Evolutionary conservation across 2,113 vertebrate genomes (phyloP), one percentile per base, ranked within the genome.

Genomic region (Asarcornis scutulata): DNA sequence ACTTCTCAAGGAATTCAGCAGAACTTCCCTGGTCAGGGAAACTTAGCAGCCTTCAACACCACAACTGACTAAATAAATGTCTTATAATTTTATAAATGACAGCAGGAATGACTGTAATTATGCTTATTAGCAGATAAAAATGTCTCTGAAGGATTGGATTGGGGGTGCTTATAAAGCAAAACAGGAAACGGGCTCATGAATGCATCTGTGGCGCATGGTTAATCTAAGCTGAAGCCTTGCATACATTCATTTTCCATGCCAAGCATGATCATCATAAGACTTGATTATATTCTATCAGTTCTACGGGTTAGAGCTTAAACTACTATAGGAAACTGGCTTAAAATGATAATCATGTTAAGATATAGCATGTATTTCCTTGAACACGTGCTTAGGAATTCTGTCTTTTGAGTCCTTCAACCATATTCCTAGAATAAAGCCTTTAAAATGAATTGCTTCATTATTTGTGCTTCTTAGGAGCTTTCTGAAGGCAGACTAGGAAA

Each of bases 41-140:
- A 93, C 55, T 91, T 73, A 89, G 62, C 71, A 82, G 71, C n/a
- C 88, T 87, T 73, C 68, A 92, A 82, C 73, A 80, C 69, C 74
- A 86, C 55, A 93, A 97, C 66, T 55, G 77, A 92, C 74, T 92
- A 96, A 91, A 94, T 71, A 87, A 79, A 74, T 52, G 62, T 62
- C 83, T 92, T 88, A 86, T 84, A 92, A 96, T 86, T 94, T 96
- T 89, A 92, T 91, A 96, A 95, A 96, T 93, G 95, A 92, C 86
- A 96, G 92, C 31, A 88, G 92, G 74, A 94, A 96, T 91, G 53
- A 92, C 80, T 92, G 83, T 83, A 93, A 96, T 96, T 93, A 92
- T 69, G 64, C 71, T 91, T 91, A 94, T 95, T 95, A 96, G 88
- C 74, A 96, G 86, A 94, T 85, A 89, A 95, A 97, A 93, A 81